phyloP scores from a whole-genome alignment of 2,113 vertebrate genomes.

The Muntiacus muntjak region DNA sequence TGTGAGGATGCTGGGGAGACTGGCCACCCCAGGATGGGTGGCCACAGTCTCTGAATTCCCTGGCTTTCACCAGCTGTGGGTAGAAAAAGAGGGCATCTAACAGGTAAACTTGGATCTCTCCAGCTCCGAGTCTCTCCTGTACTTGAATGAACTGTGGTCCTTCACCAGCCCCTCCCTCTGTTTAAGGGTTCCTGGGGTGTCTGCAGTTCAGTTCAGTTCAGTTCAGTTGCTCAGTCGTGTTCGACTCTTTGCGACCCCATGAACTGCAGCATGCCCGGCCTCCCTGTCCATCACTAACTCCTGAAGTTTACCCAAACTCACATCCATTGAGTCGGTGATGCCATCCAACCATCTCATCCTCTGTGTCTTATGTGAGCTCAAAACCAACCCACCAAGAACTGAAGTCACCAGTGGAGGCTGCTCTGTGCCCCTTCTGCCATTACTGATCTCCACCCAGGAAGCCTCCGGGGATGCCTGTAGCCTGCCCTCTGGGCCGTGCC shows the following conservation, averaged over 20 bases:
- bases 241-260: fast-evolving
- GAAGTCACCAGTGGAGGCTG: fast-evolving
- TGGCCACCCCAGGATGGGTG: neutral
- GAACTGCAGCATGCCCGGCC: neutral
- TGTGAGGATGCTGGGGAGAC: neutral
- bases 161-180: fast-evolving
- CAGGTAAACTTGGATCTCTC: neutral
- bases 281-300: neutral
- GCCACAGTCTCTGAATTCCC: neutral
- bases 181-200: neutral
- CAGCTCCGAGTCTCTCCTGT: neutral
- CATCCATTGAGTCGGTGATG: neutral
- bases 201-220: neutral
- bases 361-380: neutral
- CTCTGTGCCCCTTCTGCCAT: neutral
- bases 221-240: fast-evolving
- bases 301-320: neutral
- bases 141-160: fast-evolving
- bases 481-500: neutral
- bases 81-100: neutral
- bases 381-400: neutral
- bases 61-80: neutral
- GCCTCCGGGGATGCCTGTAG: neutral
- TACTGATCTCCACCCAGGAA: neutral
- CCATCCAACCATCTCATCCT: neutral